These are phyloP conservation scores for Oreortyx pictus DNA, from an alignment of 2,797 vertebrate genomes.

Conservation along the genomic window DNA sequence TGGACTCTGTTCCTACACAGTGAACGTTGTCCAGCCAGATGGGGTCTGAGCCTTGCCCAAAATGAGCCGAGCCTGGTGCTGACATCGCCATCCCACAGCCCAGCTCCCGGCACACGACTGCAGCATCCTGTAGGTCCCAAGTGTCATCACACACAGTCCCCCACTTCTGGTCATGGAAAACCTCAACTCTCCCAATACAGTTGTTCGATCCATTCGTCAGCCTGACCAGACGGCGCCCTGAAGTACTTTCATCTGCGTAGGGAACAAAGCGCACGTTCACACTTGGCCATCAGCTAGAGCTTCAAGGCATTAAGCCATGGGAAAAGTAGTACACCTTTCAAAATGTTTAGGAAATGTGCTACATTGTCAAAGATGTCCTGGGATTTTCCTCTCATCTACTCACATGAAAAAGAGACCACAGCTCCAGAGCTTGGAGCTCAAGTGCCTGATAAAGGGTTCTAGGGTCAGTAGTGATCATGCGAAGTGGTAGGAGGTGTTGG, in stretches of 20 bases:
- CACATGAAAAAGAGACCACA: background rate
- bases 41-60: slow-evolving; percentile 26
- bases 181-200: slow-evolving; percentile 57
- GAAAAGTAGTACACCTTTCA: background rate
- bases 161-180: slow-evolving; percentile 30
- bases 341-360: background rate
- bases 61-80: background rate
- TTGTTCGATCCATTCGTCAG: background rate
- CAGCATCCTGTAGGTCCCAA: slow-evolving; percentile 34
- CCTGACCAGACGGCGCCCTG: background rate
- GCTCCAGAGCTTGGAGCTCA: background rate
- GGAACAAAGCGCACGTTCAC: background rate
- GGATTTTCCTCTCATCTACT: background rate
- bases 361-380: background rate
- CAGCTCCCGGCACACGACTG: slow-evolving; percentile 39
- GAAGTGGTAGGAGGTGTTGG: background rate
- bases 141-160: slow-evolving; percentile 44
- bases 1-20: background rate
- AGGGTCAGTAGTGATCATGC: background rate
- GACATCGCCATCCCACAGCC: slow-evolving; percentile 23
- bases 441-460: background rate
- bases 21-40: slow-evolving; percentile 20
- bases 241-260: rapidly evolving
- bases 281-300: rapidly evolving
- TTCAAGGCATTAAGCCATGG: background rate